Evolutionary conservation across 2,888 invertebrate genomes (phyloP).

Genomic region (Aelia acuminata): DNA sequence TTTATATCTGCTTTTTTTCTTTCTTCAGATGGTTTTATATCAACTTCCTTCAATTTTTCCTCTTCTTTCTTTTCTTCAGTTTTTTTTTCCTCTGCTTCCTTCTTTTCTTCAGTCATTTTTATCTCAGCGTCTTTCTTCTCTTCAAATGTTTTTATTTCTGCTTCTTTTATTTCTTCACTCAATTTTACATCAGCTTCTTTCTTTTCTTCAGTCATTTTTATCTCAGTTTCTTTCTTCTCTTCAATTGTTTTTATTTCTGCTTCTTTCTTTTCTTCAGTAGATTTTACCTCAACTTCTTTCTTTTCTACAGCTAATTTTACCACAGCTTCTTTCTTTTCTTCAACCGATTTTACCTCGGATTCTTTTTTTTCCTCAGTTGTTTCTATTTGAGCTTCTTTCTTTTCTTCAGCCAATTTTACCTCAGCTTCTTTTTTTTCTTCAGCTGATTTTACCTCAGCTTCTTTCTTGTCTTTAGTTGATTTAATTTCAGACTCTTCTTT

Average conservation of each 20-base stretch:
- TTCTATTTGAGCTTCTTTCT: slow-evolving; percentile 29
- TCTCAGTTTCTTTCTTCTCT: slow-evolving; percentile 67
- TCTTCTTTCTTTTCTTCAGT: slow-evolving; percentile 36
- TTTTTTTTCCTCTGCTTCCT: neutral
- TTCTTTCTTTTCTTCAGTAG: neutral
- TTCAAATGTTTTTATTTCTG: neutral
- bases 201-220: neutral
- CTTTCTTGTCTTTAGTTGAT: slow-evolving; percentile 69
- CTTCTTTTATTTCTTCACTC: slow-evolving; percentile 5
- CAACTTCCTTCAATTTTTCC: too few relatives aligned
- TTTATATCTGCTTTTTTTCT: neutral
- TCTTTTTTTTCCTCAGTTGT: neutral
- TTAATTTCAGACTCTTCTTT: neutral
- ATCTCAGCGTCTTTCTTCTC: slow-evolving; percentile 71
- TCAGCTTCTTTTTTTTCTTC: neutral
- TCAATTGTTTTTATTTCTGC: neutral
- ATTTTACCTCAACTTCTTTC: neutral
- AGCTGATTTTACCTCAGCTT: slow-evolving; percentile 67
- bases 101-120: neutral
- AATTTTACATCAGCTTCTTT: neutral
- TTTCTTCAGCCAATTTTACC: slow-evolving; percentile 6
- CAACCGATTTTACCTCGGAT: neutral
- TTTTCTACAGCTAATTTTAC: neutral
- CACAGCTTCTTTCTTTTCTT: neutral
- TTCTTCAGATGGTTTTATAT: slow-evolving; percentile 63